phyloP scores from a whole-genome alignment of 2,113 vertebrate species.

The Mirza zaza region DNA sequence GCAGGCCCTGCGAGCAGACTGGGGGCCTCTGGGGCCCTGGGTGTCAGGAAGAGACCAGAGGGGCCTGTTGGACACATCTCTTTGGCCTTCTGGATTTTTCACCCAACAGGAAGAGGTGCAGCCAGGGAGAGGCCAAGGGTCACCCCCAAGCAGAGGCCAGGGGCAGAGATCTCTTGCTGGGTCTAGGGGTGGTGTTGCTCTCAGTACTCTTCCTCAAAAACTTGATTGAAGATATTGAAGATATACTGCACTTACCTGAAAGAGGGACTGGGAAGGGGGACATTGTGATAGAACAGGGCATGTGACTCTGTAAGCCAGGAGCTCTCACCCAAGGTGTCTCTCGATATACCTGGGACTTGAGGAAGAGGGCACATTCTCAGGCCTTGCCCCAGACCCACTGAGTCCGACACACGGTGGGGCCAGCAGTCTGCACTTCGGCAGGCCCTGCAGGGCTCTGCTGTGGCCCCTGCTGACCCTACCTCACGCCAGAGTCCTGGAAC shows the following conservation, averaged over 20 bases:
- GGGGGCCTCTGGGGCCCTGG: neutral
- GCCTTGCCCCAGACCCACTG: neutral
- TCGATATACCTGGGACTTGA: neutral
- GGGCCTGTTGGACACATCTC: neutral
- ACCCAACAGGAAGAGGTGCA: neutral
- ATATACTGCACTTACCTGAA: neutral
- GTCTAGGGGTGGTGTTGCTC: neutral
- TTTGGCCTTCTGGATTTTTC: neutral
- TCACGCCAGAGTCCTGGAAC: neutral
- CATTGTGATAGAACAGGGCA: neutral
- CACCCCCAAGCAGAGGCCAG: neutral
- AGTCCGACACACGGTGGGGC: neutral
- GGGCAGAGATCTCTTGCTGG: neutral
- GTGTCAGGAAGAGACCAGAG: neutral
- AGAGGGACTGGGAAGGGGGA: rapidly evolving
- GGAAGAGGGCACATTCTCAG: neutral
- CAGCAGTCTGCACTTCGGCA: neutral
- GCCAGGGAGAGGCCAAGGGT: neutral
- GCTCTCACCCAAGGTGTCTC: neutral
- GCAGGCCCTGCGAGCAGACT: neutral
- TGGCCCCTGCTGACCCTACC: neutral
- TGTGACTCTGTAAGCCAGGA: neutral
- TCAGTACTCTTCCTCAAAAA: neutral
- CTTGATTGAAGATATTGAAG: too few relatives aligned
- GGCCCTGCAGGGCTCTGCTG: neutral